Conservation (phyloP, 2,797 vertebrate genomes). For the Rhadinocentrus ornatus region DNA sequence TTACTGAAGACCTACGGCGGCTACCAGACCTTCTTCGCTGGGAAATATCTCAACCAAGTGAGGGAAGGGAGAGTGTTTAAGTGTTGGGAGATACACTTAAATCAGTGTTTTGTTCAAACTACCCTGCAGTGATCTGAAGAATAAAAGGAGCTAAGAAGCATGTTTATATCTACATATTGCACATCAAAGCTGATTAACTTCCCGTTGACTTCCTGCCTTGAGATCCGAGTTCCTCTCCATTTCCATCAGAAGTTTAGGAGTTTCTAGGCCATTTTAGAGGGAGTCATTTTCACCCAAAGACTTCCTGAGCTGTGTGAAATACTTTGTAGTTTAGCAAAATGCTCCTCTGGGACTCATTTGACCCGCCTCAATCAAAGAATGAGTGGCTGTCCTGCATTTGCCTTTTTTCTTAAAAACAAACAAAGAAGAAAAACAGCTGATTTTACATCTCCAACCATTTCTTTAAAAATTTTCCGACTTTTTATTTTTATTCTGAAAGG, state of each 20-base stretch:
- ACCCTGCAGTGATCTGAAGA: neutral
- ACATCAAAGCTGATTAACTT: slow-evolving; percentile 12
- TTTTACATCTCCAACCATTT: neutral
- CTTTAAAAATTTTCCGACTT: neutral
- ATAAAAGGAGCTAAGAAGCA: neutral
- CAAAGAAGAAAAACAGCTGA: neutral
- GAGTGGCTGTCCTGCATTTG: neutral
- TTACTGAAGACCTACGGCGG: slow-evolving; percentile 83
- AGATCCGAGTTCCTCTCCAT: neutral
- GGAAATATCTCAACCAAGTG: slow-evolving; percentile 98
- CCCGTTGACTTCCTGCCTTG: neutral
- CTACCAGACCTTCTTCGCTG: slow-evolving; percentile 98
- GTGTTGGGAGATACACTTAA: too few relatives aligned
- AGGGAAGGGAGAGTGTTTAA: neutral
- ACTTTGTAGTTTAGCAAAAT: neutral
- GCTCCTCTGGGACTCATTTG: neutral
- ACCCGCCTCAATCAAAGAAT: neutral
- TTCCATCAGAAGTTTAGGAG: neutral
- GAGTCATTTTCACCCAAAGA: neutral
- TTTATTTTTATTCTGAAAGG: neutral
- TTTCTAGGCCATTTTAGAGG: neutral
- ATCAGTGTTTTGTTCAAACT: neutral
- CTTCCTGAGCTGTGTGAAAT: neutral
- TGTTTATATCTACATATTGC: slow-evolving; percentile 12
- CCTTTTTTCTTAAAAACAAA: too few relatives aligned